These are phyloP conservation scores for Nemurella pictetii DNA, from an alignment of 2,888 invertebrate genomes.

Conservation along the genomic window DNA sequence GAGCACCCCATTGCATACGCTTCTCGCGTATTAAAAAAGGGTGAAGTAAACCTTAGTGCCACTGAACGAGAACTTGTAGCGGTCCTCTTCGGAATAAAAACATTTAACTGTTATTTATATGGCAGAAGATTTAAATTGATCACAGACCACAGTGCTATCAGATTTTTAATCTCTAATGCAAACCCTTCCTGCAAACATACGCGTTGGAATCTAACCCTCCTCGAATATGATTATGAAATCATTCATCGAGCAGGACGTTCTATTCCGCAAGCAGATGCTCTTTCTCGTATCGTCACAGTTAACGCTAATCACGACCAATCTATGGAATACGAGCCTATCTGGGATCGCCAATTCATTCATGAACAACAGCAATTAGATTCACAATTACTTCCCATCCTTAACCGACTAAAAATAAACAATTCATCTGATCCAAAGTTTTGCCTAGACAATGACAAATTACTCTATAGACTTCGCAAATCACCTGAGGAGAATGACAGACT, in stretches of 20 bases:
- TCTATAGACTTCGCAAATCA: background rate
- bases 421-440: background rate
- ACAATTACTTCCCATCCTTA: background rate
- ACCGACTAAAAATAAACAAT: background rate
- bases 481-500: background rate
- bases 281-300: background rate
- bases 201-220: background rate
- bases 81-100: background rate
- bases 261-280: background rate
- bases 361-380: background rate
- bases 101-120: constrained; percentile 5
- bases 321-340: background rate
- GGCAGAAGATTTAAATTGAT: background rate
- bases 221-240: background rate
- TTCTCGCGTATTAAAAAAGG: background rate
- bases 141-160: background rate
- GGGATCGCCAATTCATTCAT: background rate
- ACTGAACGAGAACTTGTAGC: background rate
- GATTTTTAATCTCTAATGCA: background rate
- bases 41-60: background rate
- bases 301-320: background rate
- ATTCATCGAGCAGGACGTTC: background rate
- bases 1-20: background rate
- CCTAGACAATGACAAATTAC: background rate
- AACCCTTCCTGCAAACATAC: background rate